Conservation (phyloP, 2,113 vertebrate genomes). For the Tinamus guttatus region DNA sequence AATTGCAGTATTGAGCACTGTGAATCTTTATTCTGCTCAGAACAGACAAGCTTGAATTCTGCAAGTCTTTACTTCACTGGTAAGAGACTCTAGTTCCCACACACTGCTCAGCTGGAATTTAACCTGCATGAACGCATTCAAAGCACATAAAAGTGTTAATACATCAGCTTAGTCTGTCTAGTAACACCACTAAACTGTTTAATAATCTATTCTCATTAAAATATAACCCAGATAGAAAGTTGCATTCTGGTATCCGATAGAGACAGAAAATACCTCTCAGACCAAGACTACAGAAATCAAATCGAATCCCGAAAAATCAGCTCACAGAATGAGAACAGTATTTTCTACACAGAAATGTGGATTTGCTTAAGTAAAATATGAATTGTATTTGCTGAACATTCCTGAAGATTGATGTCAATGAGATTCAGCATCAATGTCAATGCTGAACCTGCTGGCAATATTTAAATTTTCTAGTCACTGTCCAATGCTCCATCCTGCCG, state of each 20-base stretch:
- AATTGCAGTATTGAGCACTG: too few relatives aligned
- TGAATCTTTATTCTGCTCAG: not conserved
- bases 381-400: too few relatives aligned
- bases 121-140: not conserved
- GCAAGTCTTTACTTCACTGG: not conserved
- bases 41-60: not conserved
- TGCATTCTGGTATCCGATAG: not conserved
- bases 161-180: not conserved
- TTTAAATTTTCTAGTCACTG: not conserved
- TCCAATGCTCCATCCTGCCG: not conserved
- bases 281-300: not conserved
- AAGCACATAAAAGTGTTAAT: constrained; percentile 6
- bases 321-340: accelerated
- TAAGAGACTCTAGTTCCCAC: not conserved
- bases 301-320: not conserved
- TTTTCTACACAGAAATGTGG: not conserved
- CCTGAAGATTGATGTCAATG: too few relatives aligned
- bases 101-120: constrained; percentile 6
- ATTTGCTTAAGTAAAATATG: not conserved
- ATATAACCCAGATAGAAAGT: not conserved
- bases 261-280: accelerated
- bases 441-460: too few relatives aligned
- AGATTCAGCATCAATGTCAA: too few relatives aligned
- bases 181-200: not conserved
- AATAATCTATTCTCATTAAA: not conserved